Conservation (phyloP, 2,113 vertebrate genomes). For the Cyphomyrus plagiostoma region DNA sequence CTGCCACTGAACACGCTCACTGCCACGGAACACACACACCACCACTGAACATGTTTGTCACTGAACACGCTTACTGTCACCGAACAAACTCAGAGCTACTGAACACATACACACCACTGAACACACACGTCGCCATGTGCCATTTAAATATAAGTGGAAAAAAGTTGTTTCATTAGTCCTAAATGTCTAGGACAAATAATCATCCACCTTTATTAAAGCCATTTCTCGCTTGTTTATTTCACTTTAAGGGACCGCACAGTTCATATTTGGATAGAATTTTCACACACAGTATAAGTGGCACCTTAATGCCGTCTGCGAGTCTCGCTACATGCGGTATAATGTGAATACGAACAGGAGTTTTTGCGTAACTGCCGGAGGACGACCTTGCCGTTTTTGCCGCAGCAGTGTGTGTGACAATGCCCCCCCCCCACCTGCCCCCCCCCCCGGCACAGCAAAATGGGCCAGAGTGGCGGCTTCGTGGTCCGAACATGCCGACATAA, state of each 20-base stretch:
- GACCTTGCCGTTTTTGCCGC: neutral
- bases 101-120: neutral
- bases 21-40: too few species aligned
- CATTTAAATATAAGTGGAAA: neutral
- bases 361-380: neutral
- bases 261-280: neutral
- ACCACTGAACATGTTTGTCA: neutral
- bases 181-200: neutral
- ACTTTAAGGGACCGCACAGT: neutral
- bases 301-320: neutral
- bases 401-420: neutral
- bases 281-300: neutral
- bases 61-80: too few species aligned
- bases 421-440: neutral
- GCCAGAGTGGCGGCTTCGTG: neutral
- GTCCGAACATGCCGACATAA: too few species aligned
- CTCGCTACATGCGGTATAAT: neutral
- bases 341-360: neutral
- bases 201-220: neutral
- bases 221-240: neutral
- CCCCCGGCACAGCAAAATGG: neutral
- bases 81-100: neutral
- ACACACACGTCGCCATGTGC: neutral
- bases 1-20: neutral
- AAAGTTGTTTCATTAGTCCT: neutral